Base-by-base conservation (phyloP, 1,140 invertebrate species). In the Streblospio benedicti region DNA sequence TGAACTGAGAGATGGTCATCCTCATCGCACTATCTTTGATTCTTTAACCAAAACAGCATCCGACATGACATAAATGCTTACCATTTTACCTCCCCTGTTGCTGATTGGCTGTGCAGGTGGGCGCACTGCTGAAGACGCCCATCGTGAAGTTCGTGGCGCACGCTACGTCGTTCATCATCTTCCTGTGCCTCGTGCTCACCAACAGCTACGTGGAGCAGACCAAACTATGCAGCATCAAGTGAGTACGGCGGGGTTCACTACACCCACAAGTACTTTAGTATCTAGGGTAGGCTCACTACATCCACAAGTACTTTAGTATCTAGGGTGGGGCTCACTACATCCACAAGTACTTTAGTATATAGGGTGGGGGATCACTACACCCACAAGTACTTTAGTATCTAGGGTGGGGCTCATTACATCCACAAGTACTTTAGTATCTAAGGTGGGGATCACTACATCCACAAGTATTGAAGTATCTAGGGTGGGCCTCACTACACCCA, bases 141-240 rank as follows among this genome's bases (percentile, higher is more conserved):
- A 73, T 71, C 59, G 68, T 76, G 1, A 76, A 76, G 64, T 76
- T 76, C 47, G 71, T 76, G 30, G 69, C 68, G 28, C 81, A 82
- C 43, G 76, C 82, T 1, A 79, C 83, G 14, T 81, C 81, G n/a
- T 86, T 85, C 62, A 45, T 83, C 1, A 68, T 84, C 18, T 86
- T 87, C 67, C 77, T 86, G 0, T 65, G 80, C 0, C 73, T 86
- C 59, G 77, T 85, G 23, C 81, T 86, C 55, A 67, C 71, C 20
- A 49, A 60, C 23, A 51, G 58, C 18, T 38, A 60, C 18, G 49
- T 54, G 9, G 58, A 60, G 33, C 58, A 60, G 47, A 20, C 27
- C 27, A 54, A 55, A 20, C 33, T 60, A 4, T 60, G 58, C 35
- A 18, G 33, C n/a, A 4, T 16, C 41, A 32, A 2, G 45, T 5